Conservation (phyloP, 2,888 invertebrate genomes). For the Papilio gigon region DNA sequence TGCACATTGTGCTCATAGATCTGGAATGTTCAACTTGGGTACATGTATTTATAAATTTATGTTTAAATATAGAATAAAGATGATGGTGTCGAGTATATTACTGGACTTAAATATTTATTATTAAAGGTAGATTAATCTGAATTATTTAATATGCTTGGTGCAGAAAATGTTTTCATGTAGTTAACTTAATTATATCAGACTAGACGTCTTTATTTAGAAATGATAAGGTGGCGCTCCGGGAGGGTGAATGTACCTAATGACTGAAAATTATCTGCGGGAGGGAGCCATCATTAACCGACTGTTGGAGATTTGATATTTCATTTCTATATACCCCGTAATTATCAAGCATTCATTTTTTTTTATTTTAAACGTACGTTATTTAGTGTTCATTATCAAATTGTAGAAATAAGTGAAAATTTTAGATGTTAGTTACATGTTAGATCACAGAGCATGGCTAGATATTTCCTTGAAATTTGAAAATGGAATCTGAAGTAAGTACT, state of each 20-base stretch:
- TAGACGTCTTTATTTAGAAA: slow-evolving; percentile 26
- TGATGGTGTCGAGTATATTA: too few relatives aligned
- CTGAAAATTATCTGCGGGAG: slow-evolving; percentile 31
- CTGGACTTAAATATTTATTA: too few relatives aligned
- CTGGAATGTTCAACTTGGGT: background rate
- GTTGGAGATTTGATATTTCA: background rate
- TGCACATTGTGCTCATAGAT: background rate
- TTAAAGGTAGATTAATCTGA: background rate
- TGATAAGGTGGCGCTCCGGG: slow-evolving; percentile 7
- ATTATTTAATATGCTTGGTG: background rate
- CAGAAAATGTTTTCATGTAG: slow-evolving; percentile 7
- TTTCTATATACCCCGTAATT: slow-evolving; percentile 10
- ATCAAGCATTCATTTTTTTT: background rate
- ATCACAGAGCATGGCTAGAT: too few relatives aligned
- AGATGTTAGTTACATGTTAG: too few relatives aligned
- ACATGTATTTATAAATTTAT: background rate
- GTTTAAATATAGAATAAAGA: background rate
- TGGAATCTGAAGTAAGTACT: too few relatives aligned
- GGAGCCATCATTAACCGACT: slow-evolving; percentile 18
- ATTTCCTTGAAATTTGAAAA: too few relatives aligned
- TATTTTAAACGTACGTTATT: background rate
- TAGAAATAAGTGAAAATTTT: too few relatives aligned
- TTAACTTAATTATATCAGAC: slow-evolving; percentile 21
- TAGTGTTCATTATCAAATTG: too few relatives aligned
- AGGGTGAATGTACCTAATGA: slow-evolving; percentile 29